Evolutionary conservation across 1,140 invertebrate species (phyloP).

Genomic region (Euwallacea similis): DNA sequence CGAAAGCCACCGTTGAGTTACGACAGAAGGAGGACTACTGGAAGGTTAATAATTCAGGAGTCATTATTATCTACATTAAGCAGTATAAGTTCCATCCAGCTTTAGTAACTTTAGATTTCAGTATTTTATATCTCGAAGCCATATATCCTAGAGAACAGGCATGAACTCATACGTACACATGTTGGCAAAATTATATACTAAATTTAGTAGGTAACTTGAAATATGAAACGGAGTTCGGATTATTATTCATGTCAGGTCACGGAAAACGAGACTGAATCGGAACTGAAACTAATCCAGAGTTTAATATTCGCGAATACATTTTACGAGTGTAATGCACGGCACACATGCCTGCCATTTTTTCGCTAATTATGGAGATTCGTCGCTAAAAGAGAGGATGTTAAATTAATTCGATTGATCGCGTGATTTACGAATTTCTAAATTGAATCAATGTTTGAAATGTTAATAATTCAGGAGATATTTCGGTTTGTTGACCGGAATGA

Average conservation of each 20-base stretch:
- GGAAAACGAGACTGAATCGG: constrained; percentile 1
- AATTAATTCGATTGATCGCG: no score
- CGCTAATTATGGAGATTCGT: neutral
- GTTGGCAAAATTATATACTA: no score
- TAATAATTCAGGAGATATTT: no score
- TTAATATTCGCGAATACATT: neutral
- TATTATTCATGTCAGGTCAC: constrained; percentile 2
- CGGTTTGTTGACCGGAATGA: no score
- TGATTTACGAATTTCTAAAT: no score
- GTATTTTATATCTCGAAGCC: neutral
- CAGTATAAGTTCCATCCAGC: no score
- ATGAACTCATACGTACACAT: no score
- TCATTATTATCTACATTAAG: no score
- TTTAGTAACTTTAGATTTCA: no score
- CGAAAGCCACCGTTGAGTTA: constrained; percentile 52
- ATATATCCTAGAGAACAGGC: neutral
- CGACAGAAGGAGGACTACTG: constrained; percentile 54
- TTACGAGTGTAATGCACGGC: neutral
- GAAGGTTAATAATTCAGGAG: constrained; percentile 48
- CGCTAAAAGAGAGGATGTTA: no score
- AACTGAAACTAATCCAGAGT: neutral
- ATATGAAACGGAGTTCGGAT: neutral
- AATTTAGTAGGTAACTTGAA: no score
- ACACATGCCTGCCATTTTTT: neutral
- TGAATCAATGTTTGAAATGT: no score